Evolutionary conservation across 2,113 vertebrate genomes (phyloP).

Genomic region (Anser brachyrhynchus): DNA sequence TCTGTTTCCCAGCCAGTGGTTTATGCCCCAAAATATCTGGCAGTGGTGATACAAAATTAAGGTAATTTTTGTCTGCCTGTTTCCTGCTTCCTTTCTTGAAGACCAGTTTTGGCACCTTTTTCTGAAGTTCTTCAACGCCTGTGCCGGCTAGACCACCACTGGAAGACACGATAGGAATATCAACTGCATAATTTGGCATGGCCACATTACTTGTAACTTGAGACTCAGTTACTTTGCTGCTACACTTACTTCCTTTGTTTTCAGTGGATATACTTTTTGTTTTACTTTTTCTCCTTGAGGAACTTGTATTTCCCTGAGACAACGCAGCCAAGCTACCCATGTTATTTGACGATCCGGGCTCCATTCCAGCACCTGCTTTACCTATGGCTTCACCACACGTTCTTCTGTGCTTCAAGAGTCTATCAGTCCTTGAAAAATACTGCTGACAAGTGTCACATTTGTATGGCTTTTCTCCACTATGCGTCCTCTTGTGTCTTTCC

Average conservation of each 20-base stretch:
- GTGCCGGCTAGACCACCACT: constrained; percentile 84
- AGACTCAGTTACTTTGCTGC: constrained; percentile 84
- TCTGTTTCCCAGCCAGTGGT: constrained; percentile 86
- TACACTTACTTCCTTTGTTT: constrained; percentile 87
- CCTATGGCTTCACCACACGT: constrained; percentile 98
- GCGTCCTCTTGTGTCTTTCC: constrained; percentile 98
- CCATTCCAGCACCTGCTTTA: constrained; percentile 85
- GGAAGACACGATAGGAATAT: constrained; percentile 86
- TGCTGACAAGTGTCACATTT: constrained; percentile 99
- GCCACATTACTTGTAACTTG: constrained; percentile 79
- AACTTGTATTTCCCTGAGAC: constrained; percentile 95
- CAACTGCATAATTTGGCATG: constrained; percentile 89
- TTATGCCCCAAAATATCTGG: constrained; percentile 86
- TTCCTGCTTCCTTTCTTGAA: constrained; percentile 94
- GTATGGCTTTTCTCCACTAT: constrained; percentile 99
- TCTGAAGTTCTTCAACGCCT: constrained; percentile 82
- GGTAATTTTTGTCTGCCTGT: constrained; percentile 85
- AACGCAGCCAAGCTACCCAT: constrained; percentile 83
- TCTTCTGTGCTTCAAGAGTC: constrained; percentile 99
- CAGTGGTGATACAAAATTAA: constrained; percentile 84
- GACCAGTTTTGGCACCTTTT: constrained; percentile 90
- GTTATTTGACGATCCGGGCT: constrained; percentile 87
- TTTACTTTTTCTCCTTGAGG: constrained; percentile 93
- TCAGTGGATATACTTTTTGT: constrained; percentile 85
- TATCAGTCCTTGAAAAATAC: constrained; percentile 99